Evolutionary conservation across 2,888 invertebrate genomes (phyloP).

Genomic region (Drosophila niveifrons): DNA sequence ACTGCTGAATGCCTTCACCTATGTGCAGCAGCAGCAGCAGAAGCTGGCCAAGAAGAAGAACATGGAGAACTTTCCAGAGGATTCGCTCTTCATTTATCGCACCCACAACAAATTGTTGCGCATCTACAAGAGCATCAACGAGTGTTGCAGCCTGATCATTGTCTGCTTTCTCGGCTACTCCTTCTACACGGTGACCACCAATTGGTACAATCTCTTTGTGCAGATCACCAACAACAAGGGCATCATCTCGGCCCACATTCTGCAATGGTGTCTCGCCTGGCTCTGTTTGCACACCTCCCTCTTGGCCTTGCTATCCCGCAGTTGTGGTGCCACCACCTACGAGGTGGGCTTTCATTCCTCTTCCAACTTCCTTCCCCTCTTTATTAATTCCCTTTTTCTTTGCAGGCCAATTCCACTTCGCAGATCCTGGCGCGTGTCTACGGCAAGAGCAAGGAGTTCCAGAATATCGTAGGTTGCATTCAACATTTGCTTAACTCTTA

Average conservation of each 20-base stretch:
- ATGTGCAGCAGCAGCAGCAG: constrained; percentile 67
- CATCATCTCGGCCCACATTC: constrained; percentile 64
- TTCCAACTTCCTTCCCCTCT: neutral
- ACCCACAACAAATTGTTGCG: constrained; percentile 81
- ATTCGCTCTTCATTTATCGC: constrained; percentile 81
- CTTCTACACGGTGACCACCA: constrained; percentile 84
- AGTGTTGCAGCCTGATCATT: constrained; percentile 81
- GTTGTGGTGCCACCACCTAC: constrained; percentile 78
- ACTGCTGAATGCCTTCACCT: constrained; percentile 77
- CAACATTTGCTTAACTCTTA: neutral
- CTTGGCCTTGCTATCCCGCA: constrained; percentile 73
- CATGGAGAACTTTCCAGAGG: constrained; percentile 78
- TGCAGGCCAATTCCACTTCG: constrained; percentile 83
- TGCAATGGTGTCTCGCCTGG: constrained; percentile 79
- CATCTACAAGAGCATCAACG: constrained; percentile 81
- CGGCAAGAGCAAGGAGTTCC: constrained; percentile 81
- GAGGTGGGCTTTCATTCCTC: constrained; percentile 58
- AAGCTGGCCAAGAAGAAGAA: constrained; percentile 10
- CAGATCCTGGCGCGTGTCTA: constrained; percentile 83
- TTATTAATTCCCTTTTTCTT: constrained; percentile 16
- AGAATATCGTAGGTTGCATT: constrained; percentile 80
- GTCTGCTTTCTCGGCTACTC: constrained; percentile 83
- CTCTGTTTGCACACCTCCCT: constrained; percentile 73
- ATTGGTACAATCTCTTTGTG: constrained; percentile 83
- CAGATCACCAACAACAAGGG: constrained; percentile 79